These are phyloP conservation scores for Etheostoma spectabile DNA, from an alignment of 2,113 vertebrate species.

Conservation along the genomic window DNA sequence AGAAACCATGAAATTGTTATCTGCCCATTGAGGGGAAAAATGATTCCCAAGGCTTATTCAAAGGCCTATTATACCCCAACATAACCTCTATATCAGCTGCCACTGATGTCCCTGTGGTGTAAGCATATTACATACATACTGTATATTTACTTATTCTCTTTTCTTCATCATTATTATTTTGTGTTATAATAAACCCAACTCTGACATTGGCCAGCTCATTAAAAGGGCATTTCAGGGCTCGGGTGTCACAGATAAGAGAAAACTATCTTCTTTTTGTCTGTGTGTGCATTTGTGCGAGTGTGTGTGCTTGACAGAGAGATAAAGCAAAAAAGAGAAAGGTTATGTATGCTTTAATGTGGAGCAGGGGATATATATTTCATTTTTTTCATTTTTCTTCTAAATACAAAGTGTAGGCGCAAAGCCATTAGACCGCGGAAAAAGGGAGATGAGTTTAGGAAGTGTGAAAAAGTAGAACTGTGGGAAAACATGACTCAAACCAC, in stretches of 20 bases:
- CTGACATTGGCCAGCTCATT: constrained; percentile 44
- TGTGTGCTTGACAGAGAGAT: constrained; percentile 39
- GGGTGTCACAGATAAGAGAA: constrained; percentile 17
- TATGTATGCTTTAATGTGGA: constrained; percentile 25
- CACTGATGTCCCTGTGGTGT: no score
- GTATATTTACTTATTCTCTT: constrained; percentile 31
- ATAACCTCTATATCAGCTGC: constrained; percentile 49
- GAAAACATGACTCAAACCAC: constrained; percentile 12
- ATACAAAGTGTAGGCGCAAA: constrained; percentile 53
- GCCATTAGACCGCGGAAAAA: constrained; percentile 48
- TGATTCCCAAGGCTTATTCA: constrained; percentile 48
- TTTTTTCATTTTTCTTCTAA: constrained; percentile 25
- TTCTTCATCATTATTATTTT: constrained; percentile 40
- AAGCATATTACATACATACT: not conserved
- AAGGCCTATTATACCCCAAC: constrained; percentile 32
- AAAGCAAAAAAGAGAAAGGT: constrained; percentile 30
- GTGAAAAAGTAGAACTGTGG: not conserved
- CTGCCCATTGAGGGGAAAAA: constrained; percentile 29
- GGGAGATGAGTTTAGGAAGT: constrained; percentile 24
- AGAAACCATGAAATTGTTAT: constrained; percentile 15
- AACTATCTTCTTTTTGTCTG: constrained; percentile 26
- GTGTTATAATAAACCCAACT: constrained; percentile 32
- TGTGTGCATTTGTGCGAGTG: not conserved
- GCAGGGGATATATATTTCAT: constrained; percentile 25
- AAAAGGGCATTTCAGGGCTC: constrained; percentile 37